phyloP scores from a whole-genome alignment of 2,888 invertebrate species.

The Drosophila nigritarsus region DNA sequence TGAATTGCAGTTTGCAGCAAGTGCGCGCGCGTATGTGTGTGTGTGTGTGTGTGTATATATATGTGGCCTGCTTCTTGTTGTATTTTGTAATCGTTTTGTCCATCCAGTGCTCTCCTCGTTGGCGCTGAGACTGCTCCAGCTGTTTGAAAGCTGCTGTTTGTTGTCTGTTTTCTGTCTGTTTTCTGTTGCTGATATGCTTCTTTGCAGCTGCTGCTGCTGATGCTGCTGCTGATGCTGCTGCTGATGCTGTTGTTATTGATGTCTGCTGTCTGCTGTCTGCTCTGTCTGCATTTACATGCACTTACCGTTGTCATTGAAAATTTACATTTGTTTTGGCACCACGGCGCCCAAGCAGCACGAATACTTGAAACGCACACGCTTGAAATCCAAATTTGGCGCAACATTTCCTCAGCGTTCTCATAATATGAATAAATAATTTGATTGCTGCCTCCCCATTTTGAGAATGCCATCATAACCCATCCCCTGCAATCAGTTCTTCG shows the following conservation, averaged over 20 bases:
- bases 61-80: conserved; percentile 33
- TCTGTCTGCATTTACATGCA: conserved; percentile 75
- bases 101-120: neutral
- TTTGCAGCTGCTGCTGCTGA: conserved; percentile 6
- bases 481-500: neutral
- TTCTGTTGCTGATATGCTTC: conserved; percentile 2
- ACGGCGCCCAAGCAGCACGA: conserved; percentile 7
- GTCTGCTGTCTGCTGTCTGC: neutral
- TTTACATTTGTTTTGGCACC: conserved; percentile 66
- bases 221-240: conserved; percentile 5
- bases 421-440: conserved; percentile 79
- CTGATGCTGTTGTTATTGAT: conserved; percentile 9
- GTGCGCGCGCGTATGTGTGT: conserved; percentile 6
- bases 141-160: conserved; percentile 7
- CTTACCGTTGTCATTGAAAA: conserved; percentile 80
- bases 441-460: conserved; percentile 54
- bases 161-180: conserved; percentile 8
- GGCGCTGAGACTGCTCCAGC: conserved; percentile 6
- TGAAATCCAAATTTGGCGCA: conserved; percentile 48
- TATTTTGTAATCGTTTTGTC: conserved; percentile 36
- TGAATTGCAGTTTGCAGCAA: conserved; percentile 53
- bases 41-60: conserved; percentile 17
- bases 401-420: conserved; percentile 58
- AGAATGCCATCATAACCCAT: conserved; percentile 18
- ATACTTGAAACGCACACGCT: too few species aligned